Conservation (phyloP, 2,113 vertebrate genomes). For the Nyctereutes procyonoides region DNA sequence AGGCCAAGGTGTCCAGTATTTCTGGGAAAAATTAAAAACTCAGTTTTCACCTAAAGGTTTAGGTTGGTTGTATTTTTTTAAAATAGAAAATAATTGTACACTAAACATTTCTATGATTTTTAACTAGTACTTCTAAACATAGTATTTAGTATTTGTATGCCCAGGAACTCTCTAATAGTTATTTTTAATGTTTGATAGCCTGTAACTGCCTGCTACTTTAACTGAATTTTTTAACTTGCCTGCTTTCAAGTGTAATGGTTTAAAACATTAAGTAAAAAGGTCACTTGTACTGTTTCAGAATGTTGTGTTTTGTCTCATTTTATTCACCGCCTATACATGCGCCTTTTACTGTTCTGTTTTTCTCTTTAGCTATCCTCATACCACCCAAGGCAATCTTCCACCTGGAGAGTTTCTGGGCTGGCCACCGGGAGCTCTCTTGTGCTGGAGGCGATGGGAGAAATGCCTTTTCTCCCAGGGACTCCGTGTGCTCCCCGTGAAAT, state of each 20-base stretch:
- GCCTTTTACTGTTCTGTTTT: constrained; percentile 87
- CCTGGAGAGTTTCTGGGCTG: constrained; percentile 85
- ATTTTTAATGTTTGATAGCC: constrained; percentile 51
- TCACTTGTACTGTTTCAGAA: constrained; percentile 76
- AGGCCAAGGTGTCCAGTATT: background rate
- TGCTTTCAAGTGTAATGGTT: constrained; percentile 61
- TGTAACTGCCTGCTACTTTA: constrained; percentile 47
- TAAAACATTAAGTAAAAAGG: constrained; percentile 72
- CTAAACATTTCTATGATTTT: constrained; percentile 49
- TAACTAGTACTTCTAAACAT: constrained; percentile 40
- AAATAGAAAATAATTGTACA: constrained; percentile 52
- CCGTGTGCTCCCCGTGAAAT: constrained; percentile 82
- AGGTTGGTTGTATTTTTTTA: background rate
- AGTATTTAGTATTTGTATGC: background rate
- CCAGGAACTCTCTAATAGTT: background rate
- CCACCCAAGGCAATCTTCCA: constrained; percentile 85
- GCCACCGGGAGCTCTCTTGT: constrained; percentile 83
- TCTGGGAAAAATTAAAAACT: constrained; percentile 6
- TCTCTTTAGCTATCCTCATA: constrained; percentile 86
- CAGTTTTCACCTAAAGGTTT: background rate
- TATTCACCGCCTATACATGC: constrained; percentile 78
- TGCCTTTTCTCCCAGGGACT: constrained; percentile 84
- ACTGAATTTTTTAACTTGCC: constrained; percentile 68
- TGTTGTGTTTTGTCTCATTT: constrained; percentile 81
- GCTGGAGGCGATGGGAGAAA: constrained; percentile 82